Evolutionary conservation across 1,140 invertebrate genomes (phyloP).

Genomic region (Calliphora vicina): DNA sequence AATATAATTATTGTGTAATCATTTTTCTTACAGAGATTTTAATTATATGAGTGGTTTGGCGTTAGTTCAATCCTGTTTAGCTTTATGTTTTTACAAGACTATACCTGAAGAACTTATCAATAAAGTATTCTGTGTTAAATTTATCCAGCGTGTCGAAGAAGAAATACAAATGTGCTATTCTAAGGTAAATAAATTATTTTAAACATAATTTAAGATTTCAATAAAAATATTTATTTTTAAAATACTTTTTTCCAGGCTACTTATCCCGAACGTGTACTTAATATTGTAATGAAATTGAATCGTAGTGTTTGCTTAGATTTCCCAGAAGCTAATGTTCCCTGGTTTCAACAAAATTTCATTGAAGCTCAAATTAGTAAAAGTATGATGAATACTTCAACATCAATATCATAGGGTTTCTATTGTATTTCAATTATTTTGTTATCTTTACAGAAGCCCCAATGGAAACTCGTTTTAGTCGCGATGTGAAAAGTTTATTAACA

Average conservation of each 20-base stretch:
- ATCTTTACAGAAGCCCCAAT: conserved; percentile 47
- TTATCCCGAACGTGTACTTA: conserved; percentile 66
- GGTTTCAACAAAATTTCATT: conserved; percentile 73
- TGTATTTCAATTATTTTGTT: conserved; percentile 19
- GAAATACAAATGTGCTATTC: conserved; percentile 66
- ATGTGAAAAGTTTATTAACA: conserved; percentile 48
- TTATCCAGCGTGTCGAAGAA: conserved; percentile 67
- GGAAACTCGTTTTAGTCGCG: conserved; percentile 43
- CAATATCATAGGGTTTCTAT: too few relatives aligned
- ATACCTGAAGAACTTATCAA: conserved; percentile 65
- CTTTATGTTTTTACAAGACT: conserved; percentile 64
- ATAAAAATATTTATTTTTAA: conserved; percentile 31
- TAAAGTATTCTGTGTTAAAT: conserved; percentile 66
- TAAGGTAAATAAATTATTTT: conserved; percentile 52
- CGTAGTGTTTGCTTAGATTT: conserved; percentile 71
- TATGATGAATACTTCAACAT: too few relatives aligned
- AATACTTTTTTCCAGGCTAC: conserved; percentile 55
- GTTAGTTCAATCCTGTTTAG: conserved; percentile 64
- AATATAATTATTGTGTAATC: background rate
- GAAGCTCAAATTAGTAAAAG: conserved; percentile 63
- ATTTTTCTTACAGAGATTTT: conserved; percentile 61
- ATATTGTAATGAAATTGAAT: conserved; percentile 70
- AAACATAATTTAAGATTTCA: conserved; percentile 25
- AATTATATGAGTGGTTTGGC: conserved; percentile 63
- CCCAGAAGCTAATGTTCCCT: conserved; percentile 69